These are phyloP conservation scores for Drosophila planitibia DNA, from an alignment of 2,888 invertebrate genomes.

Conservation along the genomic window DNA sequence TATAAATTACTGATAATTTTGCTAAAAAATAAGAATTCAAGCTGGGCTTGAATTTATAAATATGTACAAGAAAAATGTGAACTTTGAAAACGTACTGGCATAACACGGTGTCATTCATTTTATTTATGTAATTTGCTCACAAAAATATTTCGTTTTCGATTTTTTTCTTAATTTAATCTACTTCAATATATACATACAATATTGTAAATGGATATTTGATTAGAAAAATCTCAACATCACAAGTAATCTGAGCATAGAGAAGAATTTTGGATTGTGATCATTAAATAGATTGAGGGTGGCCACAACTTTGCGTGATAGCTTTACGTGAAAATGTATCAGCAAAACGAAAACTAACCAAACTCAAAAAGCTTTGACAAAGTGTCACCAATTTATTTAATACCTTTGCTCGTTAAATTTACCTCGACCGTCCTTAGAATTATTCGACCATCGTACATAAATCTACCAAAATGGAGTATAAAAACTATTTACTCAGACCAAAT, in stretches of 20 bases:
- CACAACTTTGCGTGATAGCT: background rate
- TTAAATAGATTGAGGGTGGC: background rate
- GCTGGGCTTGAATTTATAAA: background rate
- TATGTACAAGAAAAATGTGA: background rate
- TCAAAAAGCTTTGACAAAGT: background rate
- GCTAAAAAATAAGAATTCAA: background rate
- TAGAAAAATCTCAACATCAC: background rate
- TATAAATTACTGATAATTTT: background rate
- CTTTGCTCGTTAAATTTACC: slow-evolving; percentile 35
- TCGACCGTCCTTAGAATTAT: slow-evolving; percentile 48
- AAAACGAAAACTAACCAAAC: background rate
- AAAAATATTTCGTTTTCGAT: background rate
- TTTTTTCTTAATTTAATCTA: background rate
- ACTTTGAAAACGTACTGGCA: background rate
- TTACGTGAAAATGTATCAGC: background rate
- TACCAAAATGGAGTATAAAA: slow-evolving; percentile 45
- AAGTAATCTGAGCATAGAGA: background rate
- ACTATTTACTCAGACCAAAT: slow-evolving; percentile 50
- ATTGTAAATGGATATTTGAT: background rate
- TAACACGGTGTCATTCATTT: background rate
- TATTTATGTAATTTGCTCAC: background rate
- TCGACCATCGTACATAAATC: slow-evolving; percentile 32
- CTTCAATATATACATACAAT: background rate
- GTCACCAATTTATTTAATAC: slow-evolving; percentile 13
- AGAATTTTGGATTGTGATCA: background rate